A percentile compares a stretch with the other conserved stretches of the same genome.
Conservation (phyloP, 2,113 vertebrate genomes). For the Myocastor coypus region DNA sequence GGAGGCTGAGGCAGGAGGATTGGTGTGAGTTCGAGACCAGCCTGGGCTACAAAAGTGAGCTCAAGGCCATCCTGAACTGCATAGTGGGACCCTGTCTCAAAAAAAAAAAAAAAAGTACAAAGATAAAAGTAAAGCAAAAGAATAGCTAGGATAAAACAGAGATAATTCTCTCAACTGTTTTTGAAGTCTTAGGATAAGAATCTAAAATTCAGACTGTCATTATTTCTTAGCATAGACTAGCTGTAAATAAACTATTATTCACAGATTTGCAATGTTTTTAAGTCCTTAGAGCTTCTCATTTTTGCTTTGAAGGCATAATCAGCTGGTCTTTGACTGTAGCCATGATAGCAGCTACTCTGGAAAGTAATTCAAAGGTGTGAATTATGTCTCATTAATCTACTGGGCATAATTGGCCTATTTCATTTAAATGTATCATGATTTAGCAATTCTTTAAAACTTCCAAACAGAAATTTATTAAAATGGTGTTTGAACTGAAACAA, state of each 20-base stretch:
- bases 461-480: slow-evolving; percentile 53
- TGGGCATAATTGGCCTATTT: neutral
- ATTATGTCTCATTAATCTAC: slow-evolving; percentile 8
- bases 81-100: too few species aligned
- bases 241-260: neutral
- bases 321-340: neutral
- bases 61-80: too few species aligned
- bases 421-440: neutral
- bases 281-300: neutral
- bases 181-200: neutral
- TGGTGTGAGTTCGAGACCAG: too few species aligned
- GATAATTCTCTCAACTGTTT: neutral
- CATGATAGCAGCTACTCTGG: neutral
- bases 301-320: neutral
- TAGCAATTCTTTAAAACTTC: neutral
- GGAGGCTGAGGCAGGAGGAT: too few species aligned
- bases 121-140: slow-evolving; percentile 22
- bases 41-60: too few species aligned
- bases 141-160: neutral
- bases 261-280: neutral
- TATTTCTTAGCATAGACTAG: neutral
- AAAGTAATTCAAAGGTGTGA: neutral
- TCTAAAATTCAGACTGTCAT: neutral
- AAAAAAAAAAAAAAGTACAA: too few species aligned
- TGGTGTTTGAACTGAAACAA: slow-evolving; percentile 4